Evolutionary conservation across 2,797 vertebrate genomes (phyloP).

Genomic region (Oreochromis mossambicus): DNA sequence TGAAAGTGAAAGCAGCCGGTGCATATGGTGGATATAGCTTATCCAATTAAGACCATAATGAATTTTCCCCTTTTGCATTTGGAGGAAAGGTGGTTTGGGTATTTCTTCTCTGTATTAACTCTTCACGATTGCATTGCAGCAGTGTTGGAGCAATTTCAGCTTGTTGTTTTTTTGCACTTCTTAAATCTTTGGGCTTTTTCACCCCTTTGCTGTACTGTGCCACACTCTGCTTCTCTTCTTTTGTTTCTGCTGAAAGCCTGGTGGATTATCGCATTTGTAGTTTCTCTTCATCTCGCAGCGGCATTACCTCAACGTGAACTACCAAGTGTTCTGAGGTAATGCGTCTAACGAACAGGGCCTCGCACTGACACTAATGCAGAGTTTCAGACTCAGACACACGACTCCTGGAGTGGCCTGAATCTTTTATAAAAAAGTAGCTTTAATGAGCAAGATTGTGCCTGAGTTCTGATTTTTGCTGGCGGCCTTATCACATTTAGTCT

Average conservation of each 20-base stretch:
- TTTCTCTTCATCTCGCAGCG: background rate
- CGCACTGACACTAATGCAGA: conserved; percentile 5
- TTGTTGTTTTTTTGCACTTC: conserved; percentile 7
- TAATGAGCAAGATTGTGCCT: conserved; percentile 39
- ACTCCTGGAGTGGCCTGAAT: conserved; percentile 39
- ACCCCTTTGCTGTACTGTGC: background rate
- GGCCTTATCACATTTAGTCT: conserved; percentile 36
- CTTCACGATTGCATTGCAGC: background rate
- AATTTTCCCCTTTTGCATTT: conserved; percentile 41
- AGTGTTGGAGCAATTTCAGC: background rate
- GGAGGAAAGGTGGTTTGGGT: conserved; percentile 21
- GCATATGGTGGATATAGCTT: conserved; percentile 38
- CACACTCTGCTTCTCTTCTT: background rate
- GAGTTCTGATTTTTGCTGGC: conserved; percentile 35
- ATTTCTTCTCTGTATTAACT: conserved; percentile 21
- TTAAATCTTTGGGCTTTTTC: background rate
- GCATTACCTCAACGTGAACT: conserved; percentile 34
- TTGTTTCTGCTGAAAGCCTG: conserved; percentile 23
- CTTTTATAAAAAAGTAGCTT: conserved; percentile 47
- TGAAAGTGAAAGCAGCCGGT: conserved; percentile 42
- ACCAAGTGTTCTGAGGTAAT: conserved; percentile 37
- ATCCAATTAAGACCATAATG: conserved; percentile 57
- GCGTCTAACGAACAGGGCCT: conserved; percentile 21
- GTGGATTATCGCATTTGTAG: conserved; percentile 14
- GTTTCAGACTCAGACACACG: background rate